These are phyloP conservation scores for Diachasma alloeum DNA, from an alignment of 1,140 invertebrate genomes.

Conservation along the genomic window DNA sequence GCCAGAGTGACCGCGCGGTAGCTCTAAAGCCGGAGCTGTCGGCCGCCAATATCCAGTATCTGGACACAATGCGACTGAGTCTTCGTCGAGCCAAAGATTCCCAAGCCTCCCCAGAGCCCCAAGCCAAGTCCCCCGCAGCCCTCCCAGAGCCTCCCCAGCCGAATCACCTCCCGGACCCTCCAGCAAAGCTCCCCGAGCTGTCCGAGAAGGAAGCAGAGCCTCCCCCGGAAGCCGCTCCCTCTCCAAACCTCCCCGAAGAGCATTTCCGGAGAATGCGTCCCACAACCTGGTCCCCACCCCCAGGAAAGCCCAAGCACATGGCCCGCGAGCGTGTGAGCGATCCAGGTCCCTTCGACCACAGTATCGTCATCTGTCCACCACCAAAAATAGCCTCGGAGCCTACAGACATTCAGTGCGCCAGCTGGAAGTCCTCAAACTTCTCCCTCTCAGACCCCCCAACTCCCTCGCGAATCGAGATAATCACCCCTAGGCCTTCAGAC, in stretches of 20 bases:
- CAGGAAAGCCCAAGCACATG: conserved; percentile 44
- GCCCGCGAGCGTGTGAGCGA: conserved; percentile 37
- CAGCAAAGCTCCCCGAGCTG: neutral
- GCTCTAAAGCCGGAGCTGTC: conserved; percentile 43
- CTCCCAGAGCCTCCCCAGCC: neutral
- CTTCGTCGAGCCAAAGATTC: conserved; percentile 65
- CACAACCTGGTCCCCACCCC: conserved; percentile 59
- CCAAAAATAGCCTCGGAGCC: neutral
- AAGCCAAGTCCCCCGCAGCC: neutral
- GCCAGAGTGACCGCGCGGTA: conserved; percentile 55
- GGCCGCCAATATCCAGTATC: conserved; percentile 62
- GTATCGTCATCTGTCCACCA: conserved; percentile 1
- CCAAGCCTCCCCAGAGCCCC: neutral
- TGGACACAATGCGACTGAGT: conserved; percentile 81
- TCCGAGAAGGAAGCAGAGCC: conserved; percentile 21
- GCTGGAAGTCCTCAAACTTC: conserved; percentile 36
- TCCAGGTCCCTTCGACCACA: conserved; percentile 26
- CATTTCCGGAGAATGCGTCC: conserved; percentile 56
- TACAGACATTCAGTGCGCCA: neutral
- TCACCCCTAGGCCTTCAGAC: conserved; percentile 35
- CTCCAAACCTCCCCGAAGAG: conserved; percentile 25
- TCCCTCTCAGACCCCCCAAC: conserved; percentile 32
- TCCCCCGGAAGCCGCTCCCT: neutral
- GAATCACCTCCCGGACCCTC: neutral
- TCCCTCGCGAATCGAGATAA: conserved; percentile 51